phyloP scores from a whole-genome alignment of 2,888 invertebrate species.

The Hartigia nigra region DNA sequence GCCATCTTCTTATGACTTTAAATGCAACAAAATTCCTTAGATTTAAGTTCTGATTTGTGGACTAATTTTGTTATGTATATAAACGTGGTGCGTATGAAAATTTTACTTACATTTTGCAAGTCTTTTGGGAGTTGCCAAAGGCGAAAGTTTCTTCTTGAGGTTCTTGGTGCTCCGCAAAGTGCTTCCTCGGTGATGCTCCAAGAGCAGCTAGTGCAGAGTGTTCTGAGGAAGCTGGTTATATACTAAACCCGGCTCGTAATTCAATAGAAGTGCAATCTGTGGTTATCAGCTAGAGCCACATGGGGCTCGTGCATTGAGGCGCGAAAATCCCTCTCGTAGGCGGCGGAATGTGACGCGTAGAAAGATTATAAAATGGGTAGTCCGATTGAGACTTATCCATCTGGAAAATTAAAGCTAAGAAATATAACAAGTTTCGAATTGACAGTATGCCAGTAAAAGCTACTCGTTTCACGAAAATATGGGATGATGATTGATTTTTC shows the following conservation, averaged over 20 bases:
- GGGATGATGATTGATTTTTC: not conserved
- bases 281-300: slow-evolving; percentile 62
- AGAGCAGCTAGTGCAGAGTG: slow-evolving; percentile 36
- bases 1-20: not conserved
- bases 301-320: slow-evolving; percentile 50
- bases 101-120: not conserved
- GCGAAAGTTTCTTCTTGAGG: not conserved
- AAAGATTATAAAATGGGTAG: slow-evolving; percentile 45
- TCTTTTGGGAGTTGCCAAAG: not conserved
- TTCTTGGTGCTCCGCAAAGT: slow-evolving; percentile 15
- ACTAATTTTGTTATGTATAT: not conserved
- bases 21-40: not conserved
- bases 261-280: slow-evolving; percentile 58
- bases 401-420: slow-evolving; percentile 48
- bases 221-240: slow-evolving; percentile 46
- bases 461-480: not conserved
- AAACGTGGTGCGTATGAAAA: not conserved
- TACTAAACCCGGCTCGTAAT: slow-evolving; percentile 49
- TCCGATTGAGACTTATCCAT: slow-evolving; percentile 31
- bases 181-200: slow-evolving; percentile 30
- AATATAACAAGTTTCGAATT: not conserved
- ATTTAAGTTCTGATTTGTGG: not conserved
- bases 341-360: slow-evolving; percentile 29
- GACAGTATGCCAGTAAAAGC: not conserved
- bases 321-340: slow-evolving; percentile 39